Base-by-base conservation (phyloP, 1,140 invertebrate genomes). In the Gryllus bimaculatus region DNA sequence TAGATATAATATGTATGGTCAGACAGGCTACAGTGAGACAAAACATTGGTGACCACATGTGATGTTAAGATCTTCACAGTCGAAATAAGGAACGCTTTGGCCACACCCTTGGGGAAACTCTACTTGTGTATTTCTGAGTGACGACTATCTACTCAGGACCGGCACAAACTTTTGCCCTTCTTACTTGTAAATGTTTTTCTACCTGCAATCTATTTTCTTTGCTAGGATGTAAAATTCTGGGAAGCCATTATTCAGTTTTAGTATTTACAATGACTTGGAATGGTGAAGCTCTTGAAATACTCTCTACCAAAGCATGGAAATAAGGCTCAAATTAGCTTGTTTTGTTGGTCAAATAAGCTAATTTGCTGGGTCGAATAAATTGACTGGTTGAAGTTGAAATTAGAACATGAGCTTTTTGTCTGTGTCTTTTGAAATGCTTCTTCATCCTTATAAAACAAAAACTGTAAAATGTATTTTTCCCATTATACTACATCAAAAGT, bases 381-480 rank as follows among this genome's bases (percentile, higher is more conserved):
- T 66, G 18, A 66, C 54, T 18, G 18, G 54, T 39, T 66, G 54
- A 66, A 66, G 54, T 3, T 66, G 54, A 66, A n/a, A 66, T 66
- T 66, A 66, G 54, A 66, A 66, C 54, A 66, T 66, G 54, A 66
- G 54, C 54, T 66, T 66, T n/a, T 66, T 66, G 54, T 66, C 54
- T 66, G 54, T 66, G 54, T 66, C 54, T 66, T 66, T 66, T n/a
- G n/a, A 66, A 66, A 66, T 66, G 54, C 54, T 66, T 66, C 54
- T 66, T 66, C 54, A 13, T 66, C 54, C 18, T 18, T 66, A 39
- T 10, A 7, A 66, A 13, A 18, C 54, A 66, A 66, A 66, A 66
- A 1, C 7, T 18, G 54, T 66, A 10, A 66, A 66, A 3, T 1
- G 2, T 1, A 66, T 13, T 66, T 13, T 66, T 18, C 54, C 18